Conservation (phyloP, 1,140 invertebrate species). For the Drosophila tropicalis region DNA sequence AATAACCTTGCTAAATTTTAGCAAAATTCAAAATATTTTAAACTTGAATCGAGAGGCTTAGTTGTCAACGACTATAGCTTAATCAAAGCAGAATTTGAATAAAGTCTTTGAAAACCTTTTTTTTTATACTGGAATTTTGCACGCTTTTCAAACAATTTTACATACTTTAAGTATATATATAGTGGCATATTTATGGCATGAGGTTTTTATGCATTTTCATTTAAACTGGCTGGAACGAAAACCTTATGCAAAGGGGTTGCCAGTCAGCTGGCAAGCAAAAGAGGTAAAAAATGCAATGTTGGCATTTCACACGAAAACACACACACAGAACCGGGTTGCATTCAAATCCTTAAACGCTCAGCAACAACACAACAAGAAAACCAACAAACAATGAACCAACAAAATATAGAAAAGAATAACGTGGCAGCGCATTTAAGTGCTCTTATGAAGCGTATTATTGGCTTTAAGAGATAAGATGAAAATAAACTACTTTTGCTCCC, state of each 20-base stretch:
- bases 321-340: slow-evolving; percentile 1
- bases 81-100: too few relatives aligned
- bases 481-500: slow-evolving; percentile 77
- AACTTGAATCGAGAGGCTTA: background rate
- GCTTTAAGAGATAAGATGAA: slow-evolving; percentile 80
- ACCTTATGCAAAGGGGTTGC: slow-evolving; percentile 2
- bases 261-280: slow-evolving; percentile 8
- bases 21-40: background rate
- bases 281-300: background rate
- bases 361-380: slow-evolving; percentile 19
- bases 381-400: slow-evolving; percentile 12
- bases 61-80: background rate
- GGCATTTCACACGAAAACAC: slow-evolving; percentile 28
- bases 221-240: slow-evolving; percentile 17
- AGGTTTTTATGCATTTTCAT: slow-evolving; percentile 10
- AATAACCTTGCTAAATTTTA: background rate
- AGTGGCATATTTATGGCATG: background rate
- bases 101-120: background rate
- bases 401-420: slow-evolving; percentile 20
- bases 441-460: slow-evolving; percentile 75
- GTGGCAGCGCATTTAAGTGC: slow-evolving; percentile 70
- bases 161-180: slow-evolving; percentile 1
- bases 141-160: background rate
- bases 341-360: slow-evolving; percentile 22
- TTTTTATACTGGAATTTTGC: background rate